Conservation (phyloP, 2,888 invertebrate species). For the Drosophila phalerata region DNA sequence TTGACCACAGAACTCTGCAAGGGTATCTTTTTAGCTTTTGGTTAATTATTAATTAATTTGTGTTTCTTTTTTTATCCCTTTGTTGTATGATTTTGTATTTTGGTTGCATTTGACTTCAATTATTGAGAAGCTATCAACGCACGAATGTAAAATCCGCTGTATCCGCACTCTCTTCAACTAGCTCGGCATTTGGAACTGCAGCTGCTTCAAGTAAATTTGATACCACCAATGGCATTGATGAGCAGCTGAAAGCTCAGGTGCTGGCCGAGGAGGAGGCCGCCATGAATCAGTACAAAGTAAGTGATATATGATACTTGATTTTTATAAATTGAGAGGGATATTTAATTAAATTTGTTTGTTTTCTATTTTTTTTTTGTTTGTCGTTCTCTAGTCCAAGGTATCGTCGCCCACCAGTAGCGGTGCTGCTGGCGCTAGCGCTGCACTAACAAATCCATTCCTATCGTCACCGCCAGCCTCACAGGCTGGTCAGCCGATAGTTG, state of each 20-base stretch:
- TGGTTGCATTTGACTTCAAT: conserved; percentile 31
- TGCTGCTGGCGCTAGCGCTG: conserved; percentile 86
- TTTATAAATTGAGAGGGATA: neutral
- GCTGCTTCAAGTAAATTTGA: conserved; percentile 91
- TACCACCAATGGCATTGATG: conserved; percentile 92
- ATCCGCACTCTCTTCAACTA: conserved; percentile 94
- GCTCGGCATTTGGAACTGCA: conserved; percentile 94
- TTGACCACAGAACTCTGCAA: neutral
- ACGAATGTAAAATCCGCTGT: conserved; percentile 96
- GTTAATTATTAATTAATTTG: conserved; percentile 24
- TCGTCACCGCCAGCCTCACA: conserved; percentile 88
- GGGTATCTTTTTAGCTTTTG: neutral
- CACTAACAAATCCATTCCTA: conserved; percentile 94
- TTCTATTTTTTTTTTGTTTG: conserved; percentile 28
- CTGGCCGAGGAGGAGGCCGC: conserved; percentile 98
- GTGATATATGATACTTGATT: conserved; percentile 30
- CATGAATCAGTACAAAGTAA: conserved; percentile 97
- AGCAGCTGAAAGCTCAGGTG: conserved; percentile 93
- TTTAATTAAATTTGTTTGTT: conserved; percentile 31
- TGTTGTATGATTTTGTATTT: conserved; percentile 45
- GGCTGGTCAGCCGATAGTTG: conserved; percentile 89
- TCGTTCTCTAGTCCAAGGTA: conserved; percentile 89
- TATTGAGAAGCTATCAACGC: conserved; percentile 89
- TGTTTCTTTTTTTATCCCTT: conserved; percentile 30
- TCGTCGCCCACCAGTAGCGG: conserved; percentile 90